A percentile compares a stretch with the other conserved stretches of the same genome.
phyloP scores from a whole-genome alignment of 2,888 invertebrate genomes.

The Ectemnius continuus region DNA sequence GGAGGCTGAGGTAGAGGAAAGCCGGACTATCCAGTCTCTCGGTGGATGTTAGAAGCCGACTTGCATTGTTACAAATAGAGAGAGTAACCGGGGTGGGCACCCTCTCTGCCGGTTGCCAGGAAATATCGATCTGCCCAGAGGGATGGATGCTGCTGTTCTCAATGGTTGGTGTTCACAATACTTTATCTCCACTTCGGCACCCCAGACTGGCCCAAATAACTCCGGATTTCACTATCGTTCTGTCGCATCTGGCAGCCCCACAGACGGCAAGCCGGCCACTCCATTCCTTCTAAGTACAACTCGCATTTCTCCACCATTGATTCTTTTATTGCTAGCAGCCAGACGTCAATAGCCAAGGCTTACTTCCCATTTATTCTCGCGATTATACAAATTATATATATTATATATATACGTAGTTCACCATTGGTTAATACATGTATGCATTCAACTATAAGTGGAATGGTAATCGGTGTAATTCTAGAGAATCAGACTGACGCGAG shows the following conservation, averaged over 20 bases:
- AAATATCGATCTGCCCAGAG: constrained; percentile 75
- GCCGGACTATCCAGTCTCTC: constrained; percentile 55
- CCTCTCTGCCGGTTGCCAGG: constrained; percentile 75
- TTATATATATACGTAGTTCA: too few relatives aligned
- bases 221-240: constrained; percentile 58
- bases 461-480: too few relatives aligned
- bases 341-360: too few relatives aligned
- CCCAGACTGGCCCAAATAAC: constrained; percentile 60
- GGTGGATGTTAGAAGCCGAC: constrained; percentile 67
- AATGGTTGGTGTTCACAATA: constrained; percentile 60
- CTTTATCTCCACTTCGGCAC: constrained; percentile 66
- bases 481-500: too few relatives aligned
- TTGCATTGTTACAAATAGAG: constrained; percentile 75
- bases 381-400: too few relatives aligned
- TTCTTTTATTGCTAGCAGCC: too few relatives aligned
- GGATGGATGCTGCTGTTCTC: constrained; percentile 72
- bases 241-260: background rate
- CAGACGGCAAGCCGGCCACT: background rate
- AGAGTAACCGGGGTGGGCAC: constrained; percentile 69
- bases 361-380: too few relatives aligned
- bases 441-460: too few relatives aligned
- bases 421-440: too few relatives aligned
- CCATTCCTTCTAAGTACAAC: background rate
- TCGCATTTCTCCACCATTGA: too few relatives aligned
- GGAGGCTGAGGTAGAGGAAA: constrained; percentile 25